Conservation (phyloP, 2,888 invertebrate species). For the Epirrita christyi region DNA sequence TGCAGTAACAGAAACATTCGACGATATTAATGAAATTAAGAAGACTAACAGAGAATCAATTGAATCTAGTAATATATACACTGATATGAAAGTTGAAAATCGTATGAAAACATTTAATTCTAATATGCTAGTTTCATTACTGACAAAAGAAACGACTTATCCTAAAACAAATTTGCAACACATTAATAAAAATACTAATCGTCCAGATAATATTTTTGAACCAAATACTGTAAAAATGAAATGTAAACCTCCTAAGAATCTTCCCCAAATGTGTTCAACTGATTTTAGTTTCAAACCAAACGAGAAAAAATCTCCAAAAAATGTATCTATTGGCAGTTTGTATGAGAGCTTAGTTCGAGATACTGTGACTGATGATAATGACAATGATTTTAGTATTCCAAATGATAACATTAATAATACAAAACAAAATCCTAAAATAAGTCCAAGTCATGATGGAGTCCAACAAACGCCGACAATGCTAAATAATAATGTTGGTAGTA, state of each 20-base stretch:
- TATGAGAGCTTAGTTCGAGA: conserved; percentile 19
- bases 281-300: neutral
- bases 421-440: neutral
- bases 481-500: neutral
- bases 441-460: neutral
- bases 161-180: conserved; percentile 6
- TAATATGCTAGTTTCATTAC: conserved; percentile 11
- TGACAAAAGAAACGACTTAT: conserved; percentile 7
- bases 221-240: neutral
- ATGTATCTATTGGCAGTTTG: conserved; percentile 8
- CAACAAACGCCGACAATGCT: neutral
- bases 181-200: conserved; percentile 2
- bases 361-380: conserved; percentile 16
- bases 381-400: conserved; percentile 9
- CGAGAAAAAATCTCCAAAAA: conserved; percentile 6
- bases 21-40: neutral
- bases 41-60: neutral
- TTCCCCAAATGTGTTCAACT: neutral
- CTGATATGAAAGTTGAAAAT: neutral
- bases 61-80: neutral
- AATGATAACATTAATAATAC: neutral
- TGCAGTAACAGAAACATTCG: neutral
- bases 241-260: neutral
- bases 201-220: neutral
- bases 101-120: neutral